These are phyloP conservation scores for Cerastis rubricosa DNA, from an alignment of 2,888 invertebrate genomes.

Conservation along the genomic window DNA sequence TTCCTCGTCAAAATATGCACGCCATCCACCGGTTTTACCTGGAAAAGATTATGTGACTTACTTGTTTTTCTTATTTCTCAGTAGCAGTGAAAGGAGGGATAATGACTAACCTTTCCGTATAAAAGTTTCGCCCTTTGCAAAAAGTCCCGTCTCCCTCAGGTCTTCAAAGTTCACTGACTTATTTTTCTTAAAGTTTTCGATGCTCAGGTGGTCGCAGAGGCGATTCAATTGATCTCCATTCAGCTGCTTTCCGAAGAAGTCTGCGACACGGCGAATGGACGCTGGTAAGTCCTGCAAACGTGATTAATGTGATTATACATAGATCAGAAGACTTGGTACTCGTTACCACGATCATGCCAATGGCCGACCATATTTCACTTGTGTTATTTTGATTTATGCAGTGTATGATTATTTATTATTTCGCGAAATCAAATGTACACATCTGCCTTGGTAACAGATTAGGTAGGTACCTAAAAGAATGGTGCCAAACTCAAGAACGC, in stretches of 20 bases:
- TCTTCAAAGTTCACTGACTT: slow-evolving; percentile 83
- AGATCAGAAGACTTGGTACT: background rate
- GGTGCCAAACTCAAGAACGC: background rate
- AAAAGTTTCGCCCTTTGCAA: slow-evolving; percentile 50
- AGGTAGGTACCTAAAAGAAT: background rate
- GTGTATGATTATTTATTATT: background rate
- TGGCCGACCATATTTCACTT: background rate
- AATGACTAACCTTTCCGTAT: slow-evolving; percentile 64
- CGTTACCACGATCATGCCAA: background rate
- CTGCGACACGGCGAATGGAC: slow-evolving; percentile 81
- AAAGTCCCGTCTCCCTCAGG: slow-evolving; percentile 22
- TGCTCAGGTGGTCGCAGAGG: slow-evolving; percentile 92
- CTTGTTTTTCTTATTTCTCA: background rate
- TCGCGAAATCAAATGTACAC: background rate
- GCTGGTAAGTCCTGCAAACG: slow-evolving; percentile 43
- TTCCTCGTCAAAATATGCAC: slow-evolving; percentile 91
- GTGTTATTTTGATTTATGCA: background rate
- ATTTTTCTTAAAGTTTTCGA: slow-evolving; percentile 94
- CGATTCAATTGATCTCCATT: slow-evolving; percentile 87
- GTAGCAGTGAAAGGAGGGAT: background rate
- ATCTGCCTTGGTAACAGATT: background rate
- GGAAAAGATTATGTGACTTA: background rate
- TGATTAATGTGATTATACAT: background rate
- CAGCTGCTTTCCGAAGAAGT: slow-evolving; percentile 90
- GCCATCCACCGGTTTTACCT: slow-evolving; percentile 86